A percentile compares a stretch with the other conserved stretches of the same genome.
Conservation (phyloP, 2,888 invertebrate genomes). For the Smittia aterrima region DNA sequence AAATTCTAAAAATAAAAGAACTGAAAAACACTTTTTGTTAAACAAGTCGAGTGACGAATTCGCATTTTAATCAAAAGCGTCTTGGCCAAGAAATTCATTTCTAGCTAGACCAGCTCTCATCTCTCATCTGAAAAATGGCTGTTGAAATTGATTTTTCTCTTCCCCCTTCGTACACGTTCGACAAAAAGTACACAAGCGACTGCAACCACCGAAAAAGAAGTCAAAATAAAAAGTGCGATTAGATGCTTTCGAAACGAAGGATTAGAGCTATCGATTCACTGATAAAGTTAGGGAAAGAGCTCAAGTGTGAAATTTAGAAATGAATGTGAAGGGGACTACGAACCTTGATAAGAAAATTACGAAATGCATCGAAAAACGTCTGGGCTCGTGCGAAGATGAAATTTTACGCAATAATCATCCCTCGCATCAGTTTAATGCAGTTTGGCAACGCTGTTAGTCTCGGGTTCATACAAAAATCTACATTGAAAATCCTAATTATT, state of each 20-base stretch:
- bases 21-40: background rate
- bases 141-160: conserved; percentile 22
- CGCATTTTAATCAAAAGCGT: background rate
- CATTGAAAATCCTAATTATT: too few relatives aligned
- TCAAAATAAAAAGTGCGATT: background rate
- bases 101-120: background rate
- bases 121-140: conserved; percentile 21
- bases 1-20: conserved; percentile 12
- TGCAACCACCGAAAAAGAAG: background rate
- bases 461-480: background rate
- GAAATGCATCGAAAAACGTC: background rate
- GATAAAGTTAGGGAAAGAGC: background rate
- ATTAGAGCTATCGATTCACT: background rate
- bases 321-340: background rate
- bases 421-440: background rate
- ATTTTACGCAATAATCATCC: conserved; percentile 5
- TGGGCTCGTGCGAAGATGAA: background rate
- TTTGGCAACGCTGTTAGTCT: background rate
- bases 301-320: background rate
- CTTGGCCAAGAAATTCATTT: background rate
- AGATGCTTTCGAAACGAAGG: background rate
- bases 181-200: background rate
- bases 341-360: background rate
- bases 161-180: background rate
- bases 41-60: background rate